Evolutionary conservation across 2,797 vertebrate genomes (phyloP).

Genomic region (Linurgus olivaceus): DNA sequence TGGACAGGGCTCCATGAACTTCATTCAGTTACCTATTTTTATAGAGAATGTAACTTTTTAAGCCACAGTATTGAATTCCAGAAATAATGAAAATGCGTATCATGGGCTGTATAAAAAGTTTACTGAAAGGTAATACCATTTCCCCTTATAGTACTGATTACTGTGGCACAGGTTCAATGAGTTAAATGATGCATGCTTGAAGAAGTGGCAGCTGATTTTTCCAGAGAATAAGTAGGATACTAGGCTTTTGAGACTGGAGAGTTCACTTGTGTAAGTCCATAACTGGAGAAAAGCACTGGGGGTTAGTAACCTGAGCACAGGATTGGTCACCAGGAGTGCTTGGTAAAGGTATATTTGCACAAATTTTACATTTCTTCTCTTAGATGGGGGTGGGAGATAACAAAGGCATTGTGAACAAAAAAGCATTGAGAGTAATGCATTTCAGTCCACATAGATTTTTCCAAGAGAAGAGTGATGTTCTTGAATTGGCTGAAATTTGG

Average conservation of each 20-base stretch:
- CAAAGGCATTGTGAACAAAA: not conserved
- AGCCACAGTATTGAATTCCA: not conserved
- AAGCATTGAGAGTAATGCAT: not conserved
- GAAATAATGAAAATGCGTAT: not conserved
- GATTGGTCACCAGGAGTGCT: not conserved
- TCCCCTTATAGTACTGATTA: not conserved
- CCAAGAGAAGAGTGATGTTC: not conserved
- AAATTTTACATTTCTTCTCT: not conserved
- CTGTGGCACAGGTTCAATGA: not conserved
- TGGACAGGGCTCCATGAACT: not conserved
- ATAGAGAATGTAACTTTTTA: not conserved
- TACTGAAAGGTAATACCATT: not conserved
- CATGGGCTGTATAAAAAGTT: not conserved
- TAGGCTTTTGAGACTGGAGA: not conserved
- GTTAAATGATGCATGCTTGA: not conserved
- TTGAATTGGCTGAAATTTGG: not conserved
- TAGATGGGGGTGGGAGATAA: not conserved
- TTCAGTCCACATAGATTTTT: not conserved
- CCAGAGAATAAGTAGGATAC: not conserved
- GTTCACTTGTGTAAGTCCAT: not conserved
- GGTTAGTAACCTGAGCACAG: not conserved
- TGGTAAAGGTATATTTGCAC: not conserved
- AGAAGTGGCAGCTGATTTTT: constrained; percentile 4
- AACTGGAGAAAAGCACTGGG: not conserved
- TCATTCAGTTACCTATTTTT: not conserved